Evolutionary conservation across 1,140 invertebrate species (phyloP).

Genomic region (Drosophila ironensis): DNA sequence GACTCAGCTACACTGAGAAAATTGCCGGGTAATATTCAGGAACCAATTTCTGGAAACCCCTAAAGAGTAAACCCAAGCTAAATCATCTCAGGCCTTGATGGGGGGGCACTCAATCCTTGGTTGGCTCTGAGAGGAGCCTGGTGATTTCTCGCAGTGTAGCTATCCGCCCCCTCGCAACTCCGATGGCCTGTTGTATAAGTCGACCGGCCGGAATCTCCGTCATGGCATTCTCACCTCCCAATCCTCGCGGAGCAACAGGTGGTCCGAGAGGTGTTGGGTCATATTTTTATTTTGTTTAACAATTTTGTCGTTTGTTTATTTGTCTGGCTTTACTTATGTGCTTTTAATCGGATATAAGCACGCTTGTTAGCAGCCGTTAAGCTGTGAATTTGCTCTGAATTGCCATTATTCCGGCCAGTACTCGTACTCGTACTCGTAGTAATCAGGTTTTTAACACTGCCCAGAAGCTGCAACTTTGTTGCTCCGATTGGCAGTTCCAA

Average conservation of each 20-base stretch:
- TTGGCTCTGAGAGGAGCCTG: no score
- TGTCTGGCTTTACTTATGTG: slow-evolving; percentile 18
- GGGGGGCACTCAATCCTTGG: no score
- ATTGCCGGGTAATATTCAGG: background rate
- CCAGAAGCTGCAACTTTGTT: slow-evolving; percentile 1
- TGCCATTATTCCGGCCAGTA: slow-evolving; percentile 33
- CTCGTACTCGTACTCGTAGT: slow-evolving; percentile 22
- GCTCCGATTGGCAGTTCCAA: background rate
- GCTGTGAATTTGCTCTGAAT: slow-evolving; percentile 20
- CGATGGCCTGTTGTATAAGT: slow-evolving; percentile 22
- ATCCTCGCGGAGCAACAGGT: slow-evolving; percentile 26
- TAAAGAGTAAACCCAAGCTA: no score
- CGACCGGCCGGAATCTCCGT: slow-evolving; percentile 16
- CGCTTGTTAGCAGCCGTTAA: slow-evolving; percentile 8
- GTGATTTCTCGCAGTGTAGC: background rate
- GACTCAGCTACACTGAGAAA: slow-evolving; percentile 45
- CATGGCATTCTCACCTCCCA: background rate
- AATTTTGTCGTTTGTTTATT: background rate
- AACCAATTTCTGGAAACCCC: no score
- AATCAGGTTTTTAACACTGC: slow-evolving; percentile 57
- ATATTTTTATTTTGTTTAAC: background rate
- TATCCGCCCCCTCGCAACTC: background rate
- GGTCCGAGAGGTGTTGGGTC: slow-evolving; percentile 1
- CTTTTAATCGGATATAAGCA: slow-evolving; percentile 27
- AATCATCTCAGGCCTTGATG: no score